Percentiles rank a stretch among this genome's conserved stretches.
Conservation (phyloP, 2,888 invertebrate genomes). For the Hoplodrina blanda region DNA sequence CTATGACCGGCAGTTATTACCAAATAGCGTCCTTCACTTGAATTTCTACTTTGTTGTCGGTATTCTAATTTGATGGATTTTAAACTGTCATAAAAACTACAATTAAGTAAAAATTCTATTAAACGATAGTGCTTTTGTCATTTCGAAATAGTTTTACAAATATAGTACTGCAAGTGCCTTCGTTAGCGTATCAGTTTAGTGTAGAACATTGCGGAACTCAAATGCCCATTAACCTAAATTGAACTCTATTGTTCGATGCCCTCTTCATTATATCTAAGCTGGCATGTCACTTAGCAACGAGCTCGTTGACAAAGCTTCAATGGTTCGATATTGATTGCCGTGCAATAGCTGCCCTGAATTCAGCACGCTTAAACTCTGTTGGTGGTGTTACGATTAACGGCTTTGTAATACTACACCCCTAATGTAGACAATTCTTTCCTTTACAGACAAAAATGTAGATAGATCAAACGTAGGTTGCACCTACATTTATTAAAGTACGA, state of each 20-base stretch:
- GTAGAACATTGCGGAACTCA: slow-evolving; percentile 71
- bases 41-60: slow-evolving; percentile 60
- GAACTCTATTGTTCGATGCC: slow-evolving; percentile 76
- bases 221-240: slow-evolving; percentile 83
- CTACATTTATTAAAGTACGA: slow-evolving; percentile 83
- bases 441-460: slow-evolving; percentile 90
- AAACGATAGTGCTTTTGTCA: slow-evolving; percentile 15
- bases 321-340: slow-evolving; percentile 66
- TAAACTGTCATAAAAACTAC: slow-evolving; percentile 43
- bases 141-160: slow-evolving; percentile 35
- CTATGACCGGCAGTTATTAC: slow-evolving; percentile 68
- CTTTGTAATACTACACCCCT: slow-evolving; percentile 64
- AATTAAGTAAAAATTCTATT: slow-evolving; percentile 15
- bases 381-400: slow-evolving; percentile 68
- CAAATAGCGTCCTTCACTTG: slow-evolving; percentile 64
- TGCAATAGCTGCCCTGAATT: slow-evolving; percentile 69
- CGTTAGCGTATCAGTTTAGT: slow-evolving; percentile 49
- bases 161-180: slow-evolving; percentile 32
- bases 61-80: slow-evolving; percentile 41
- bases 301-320: slow-evolving; percentile 71
- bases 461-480: slow-evolving; percentile 78
- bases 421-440: slow-evolving; percentile 80
- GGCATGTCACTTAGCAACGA: slow-evolving; percentile 73
- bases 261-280: slow-evolving; percentile 76
- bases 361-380: slow-evolving; percentile 75